Evolutionary conservation across 2,888 invertebrate genomes (phyloP).

Genomic region (Apodemia zela): DNA sequence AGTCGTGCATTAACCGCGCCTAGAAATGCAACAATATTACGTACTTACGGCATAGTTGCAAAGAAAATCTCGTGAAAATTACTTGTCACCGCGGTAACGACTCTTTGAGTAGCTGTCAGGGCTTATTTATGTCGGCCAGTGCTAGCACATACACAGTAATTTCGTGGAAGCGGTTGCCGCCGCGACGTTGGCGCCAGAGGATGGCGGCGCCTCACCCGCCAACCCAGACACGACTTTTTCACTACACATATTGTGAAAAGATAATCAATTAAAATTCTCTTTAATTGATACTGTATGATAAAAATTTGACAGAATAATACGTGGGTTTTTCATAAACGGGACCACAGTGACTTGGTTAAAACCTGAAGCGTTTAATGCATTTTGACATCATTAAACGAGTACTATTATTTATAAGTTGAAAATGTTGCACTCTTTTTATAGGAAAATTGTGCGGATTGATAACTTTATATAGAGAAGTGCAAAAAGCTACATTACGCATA

Average conservation of each 20-base stretch:
- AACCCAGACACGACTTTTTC: conserved; percentile 53
- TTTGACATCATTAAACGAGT: too few species aligned
- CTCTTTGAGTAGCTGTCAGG: conserved; percentile 39
- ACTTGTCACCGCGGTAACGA: conserved; percentile 25
- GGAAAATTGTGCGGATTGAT: too few species aligned
- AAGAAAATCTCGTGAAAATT: conserved; percentile 18
- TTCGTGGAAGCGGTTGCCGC: conserved; percentile 65
- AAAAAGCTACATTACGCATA: too few species aligned
- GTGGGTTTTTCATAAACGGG: background rate
- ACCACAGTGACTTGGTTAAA: too few species aligned
- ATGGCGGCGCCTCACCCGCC: conserved; percentile 55
- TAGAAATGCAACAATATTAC: background rate
- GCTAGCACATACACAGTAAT: conserved; percentile 38
- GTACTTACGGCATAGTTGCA: background rate
- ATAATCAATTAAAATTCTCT: background rate
- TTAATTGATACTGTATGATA: background rate
- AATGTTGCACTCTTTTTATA: too few species aligned
- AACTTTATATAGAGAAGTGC: too few species aligned
- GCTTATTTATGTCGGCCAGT: conserved; percentile 52
- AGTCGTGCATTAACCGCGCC: background rate
- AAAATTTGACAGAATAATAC: background rate
- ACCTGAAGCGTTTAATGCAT: too few species aligned
- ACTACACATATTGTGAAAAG: conserved; percentile 44
- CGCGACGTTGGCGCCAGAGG: conserved; percentile 58
- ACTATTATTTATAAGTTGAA: too few species aligned